Evolutionary conservation across 2,888 invertebrate genomes (phyloP).

Genomic region (Sarcophaga caerulescens): DNA sequence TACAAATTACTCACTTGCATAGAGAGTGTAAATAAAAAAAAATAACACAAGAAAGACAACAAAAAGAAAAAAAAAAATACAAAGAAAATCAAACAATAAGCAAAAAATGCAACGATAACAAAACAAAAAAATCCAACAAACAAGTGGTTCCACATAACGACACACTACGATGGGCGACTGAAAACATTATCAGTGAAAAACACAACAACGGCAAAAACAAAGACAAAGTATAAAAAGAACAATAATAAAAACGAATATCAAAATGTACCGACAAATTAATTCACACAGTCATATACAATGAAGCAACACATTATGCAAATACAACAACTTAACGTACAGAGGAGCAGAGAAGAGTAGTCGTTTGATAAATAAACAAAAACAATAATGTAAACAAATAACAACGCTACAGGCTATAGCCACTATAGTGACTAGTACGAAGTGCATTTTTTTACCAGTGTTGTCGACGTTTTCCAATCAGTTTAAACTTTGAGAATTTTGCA

Average conservation of each 20-base stretch:
- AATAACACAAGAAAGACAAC: not conserved
- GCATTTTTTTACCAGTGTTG: too few species aligned
- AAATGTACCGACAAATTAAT: not conserved
- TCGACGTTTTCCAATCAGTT: too few species aligned
- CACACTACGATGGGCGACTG: conserved; percentile 33
- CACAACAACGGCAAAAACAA: conserved; percentile 13
- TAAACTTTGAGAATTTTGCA: too few species aligned
- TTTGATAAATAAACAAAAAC: not conserved
- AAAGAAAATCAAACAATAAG: too few species aligned
- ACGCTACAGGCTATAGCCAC: conserved; percentile 55
- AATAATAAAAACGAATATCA: conserved; percentile 16
- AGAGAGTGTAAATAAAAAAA: not conserved
- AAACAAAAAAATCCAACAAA: conserved; percentile 2
- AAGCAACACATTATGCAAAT: not conserved
- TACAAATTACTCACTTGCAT: not conserved
- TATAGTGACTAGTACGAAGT: not conserved
- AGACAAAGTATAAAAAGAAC: conserved; percentile 3
- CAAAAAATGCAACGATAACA: too few species aligned
- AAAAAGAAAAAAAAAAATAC: too few species aligned
- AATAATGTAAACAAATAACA: conserved; percentile 21
- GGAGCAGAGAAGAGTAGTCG: not conserved
- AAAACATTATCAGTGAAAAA: conserved; percentile 27
- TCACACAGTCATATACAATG: not conserved
- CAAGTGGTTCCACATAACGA: conserved; percentile 53
- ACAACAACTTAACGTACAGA: too few species aligned